A percentile compares a stretch with the other conserved stretches of the same genome.
These are phyloP conservation scores for Anniella stebbinsi DNA, from an alignment of 2,797 vertebrate species.

Conservation along the genomic window DNA sequence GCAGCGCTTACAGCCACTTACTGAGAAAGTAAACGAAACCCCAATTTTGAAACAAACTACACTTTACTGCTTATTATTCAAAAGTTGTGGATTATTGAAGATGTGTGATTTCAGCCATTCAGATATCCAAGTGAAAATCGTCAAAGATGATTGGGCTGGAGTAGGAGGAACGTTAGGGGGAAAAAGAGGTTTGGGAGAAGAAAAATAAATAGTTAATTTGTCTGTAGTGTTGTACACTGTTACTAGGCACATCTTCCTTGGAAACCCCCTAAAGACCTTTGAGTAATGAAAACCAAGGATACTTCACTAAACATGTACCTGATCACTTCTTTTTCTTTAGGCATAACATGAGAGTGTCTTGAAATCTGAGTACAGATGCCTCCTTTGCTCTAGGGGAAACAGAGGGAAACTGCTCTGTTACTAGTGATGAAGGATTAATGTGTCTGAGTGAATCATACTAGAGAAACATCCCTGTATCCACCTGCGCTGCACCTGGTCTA, in stretches of 20 bases:
- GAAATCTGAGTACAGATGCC: slow-evolving; percentile 22
- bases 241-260: slow-evolving; percentile 39
- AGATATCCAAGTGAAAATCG: slow-evolving; percentile 56
- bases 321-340: neutral
- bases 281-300: neutral
- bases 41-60: slow-evolving; percentile 66
- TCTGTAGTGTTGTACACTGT: neutral
- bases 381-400: neutral
- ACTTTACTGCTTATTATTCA: slow-evolving; percentile 62
- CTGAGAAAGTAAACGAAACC: slow-evolving; percentile 67
- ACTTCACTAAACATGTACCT: neutral
- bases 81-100: slow-evolving; percentile 54
- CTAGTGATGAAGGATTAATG: fast-evolving
- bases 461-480: neutral
- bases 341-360: neutral
- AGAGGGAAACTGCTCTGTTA: neutral
- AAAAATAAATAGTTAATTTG: slow-evolving; percentile 16
- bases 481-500: fast-evolving
- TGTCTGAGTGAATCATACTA: fast-evolving
- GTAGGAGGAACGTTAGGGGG: slow-evolving; percentile 55
- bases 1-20: slow-evolving; percentile 62
- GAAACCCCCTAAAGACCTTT: slow-evolving; percentile 12
- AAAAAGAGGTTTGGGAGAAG: neutral
- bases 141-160: neutral
- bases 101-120: slow-evolving; percentile 68